Evolutionary conservation across 1,140 invertebrate genomes (phyloP).

Genomic region (Pogonus chalceus): DNA sequence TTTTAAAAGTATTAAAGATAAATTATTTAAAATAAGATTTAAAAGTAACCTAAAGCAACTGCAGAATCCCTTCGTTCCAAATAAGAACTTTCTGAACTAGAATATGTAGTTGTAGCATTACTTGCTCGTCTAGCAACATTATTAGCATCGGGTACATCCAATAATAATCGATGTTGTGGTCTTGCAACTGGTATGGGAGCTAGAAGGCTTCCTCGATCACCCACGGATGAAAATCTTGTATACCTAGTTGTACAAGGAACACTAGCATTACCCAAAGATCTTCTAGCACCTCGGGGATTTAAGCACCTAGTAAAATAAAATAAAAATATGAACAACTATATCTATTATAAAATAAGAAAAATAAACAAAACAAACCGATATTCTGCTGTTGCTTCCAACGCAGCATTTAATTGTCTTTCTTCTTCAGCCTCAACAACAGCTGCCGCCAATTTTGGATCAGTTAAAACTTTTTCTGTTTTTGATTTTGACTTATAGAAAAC

Average conservation of each 20-base stretch:
- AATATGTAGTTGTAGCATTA: constrained; percentile 51
- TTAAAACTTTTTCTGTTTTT: constrained; percentile 56
- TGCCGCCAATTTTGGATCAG: constrained; percentile 53
- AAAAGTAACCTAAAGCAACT: constrained; percentile 56
- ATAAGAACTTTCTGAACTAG: constrained; percentile 70
- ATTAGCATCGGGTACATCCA: constrained; percentile 24
- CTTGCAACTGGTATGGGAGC: constrained; percentile 49
- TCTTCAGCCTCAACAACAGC: constrained; percentile 66
- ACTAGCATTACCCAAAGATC: constrained; percentile 40
- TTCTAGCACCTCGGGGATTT: constrained; percentile 39
- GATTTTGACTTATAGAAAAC: constrained; percentile 79
- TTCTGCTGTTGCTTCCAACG: constrained; percentile 56
- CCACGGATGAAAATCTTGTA: constrained; percentile 56
- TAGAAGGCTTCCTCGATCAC: constrained; percentile 56
- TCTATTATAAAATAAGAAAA: too few species aligned
- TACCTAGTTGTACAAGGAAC: constrained; percentile 37
- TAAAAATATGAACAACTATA: background rate
- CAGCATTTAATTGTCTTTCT: constrained; percentile 57
- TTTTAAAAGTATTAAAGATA: too few species aligned
- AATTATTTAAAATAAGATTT: too few species aligned
- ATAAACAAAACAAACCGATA: constrained; percentile 40
- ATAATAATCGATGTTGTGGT: constrained; percentile 26
- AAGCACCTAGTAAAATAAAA: constrained; percentile 35
- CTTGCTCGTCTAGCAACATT: constrained; percentile 53
- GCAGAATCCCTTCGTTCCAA: constrained; percentile 66